These are phyloP conservation scores for Lagorchestes hirsutus DNA, from an alignment of 2,797 vertebrate species.

Conservation along the genomic window DNA sequence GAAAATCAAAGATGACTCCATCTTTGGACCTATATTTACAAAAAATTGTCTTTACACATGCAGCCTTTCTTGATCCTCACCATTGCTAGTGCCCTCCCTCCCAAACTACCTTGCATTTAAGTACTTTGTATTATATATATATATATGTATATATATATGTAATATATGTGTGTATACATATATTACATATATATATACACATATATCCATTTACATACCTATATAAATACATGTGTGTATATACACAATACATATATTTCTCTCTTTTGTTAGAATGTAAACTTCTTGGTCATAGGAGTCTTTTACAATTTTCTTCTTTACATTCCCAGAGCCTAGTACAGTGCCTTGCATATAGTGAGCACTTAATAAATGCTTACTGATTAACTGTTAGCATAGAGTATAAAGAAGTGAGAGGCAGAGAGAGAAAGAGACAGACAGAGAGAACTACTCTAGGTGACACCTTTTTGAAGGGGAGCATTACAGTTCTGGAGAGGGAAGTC, in stretches of 20 bases:
- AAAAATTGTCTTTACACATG: background rate
- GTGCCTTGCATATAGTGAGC: background rate
- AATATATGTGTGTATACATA: background rate
- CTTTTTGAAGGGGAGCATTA: background rate
- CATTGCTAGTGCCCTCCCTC: background rate
- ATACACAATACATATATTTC: background rate
- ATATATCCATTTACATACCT: background rate
- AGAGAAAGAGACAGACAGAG: too few species aligned
- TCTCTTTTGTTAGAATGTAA: background rate
- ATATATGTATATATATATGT: background rate
- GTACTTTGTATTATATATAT: background rate
- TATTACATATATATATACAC: background rate
- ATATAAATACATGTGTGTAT: background rate
- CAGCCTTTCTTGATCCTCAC: background rate
- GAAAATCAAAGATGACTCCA: background rate
- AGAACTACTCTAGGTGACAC: background rate
- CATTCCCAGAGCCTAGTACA: background rate
- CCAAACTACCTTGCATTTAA: background rate
- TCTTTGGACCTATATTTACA: background rate
- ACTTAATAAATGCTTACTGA: background rate
- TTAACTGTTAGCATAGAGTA: background rate
- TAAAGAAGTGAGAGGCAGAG: background rate
- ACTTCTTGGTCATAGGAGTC: background rate
- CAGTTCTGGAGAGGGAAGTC: background rate
- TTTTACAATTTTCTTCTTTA: background rate